Base-by-base conservation (phyloP, 1,140 invertebrate genomes). In the Berghia stephanieae region DNA sequence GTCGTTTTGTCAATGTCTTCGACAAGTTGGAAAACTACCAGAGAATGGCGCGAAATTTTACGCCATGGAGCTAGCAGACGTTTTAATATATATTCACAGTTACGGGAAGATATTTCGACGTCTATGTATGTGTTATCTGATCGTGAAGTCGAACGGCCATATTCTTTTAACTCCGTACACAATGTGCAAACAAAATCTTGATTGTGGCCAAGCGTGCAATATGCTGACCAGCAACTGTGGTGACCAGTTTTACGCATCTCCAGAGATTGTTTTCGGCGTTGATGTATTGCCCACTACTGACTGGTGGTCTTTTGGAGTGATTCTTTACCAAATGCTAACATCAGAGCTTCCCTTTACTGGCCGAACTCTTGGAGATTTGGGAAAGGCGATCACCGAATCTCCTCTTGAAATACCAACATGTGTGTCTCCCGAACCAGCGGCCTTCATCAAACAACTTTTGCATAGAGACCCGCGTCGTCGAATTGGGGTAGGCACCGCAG, bases 211-310 rank as follows among this genome's bases (percentile, higher is more conserved):
- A n/a, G 31, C 72, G 8, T 75, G 72, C 34, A 63, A 75, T 57
- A 60, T 63, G 52, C 38, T 75, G 52, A 40, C 49, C 40, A 75
- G 44, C 38, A 75, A 60, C 55, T 75, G 72, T 63, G 72, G 72
- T n/a, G 72, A 75, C 72, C 72, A 75, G 72, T 75, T 75, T 44
- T 75, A 75, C n/a, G 72, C 72, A 10, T 60, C 72, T 3, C 72
- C 72, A 1, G 72, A 75, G 72, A 27, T 75, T 13, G 72, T 75
- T 4, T 75, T 75, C 49, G 72, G 72, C 36, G 44, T 75, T 2
- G 72, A 75, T 63, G 72, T 75, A 13, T 57, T 63, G 34, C 44
- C 2, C 18, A 27, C 55, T 10, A 40, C 72, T n/a, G 72, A 75
- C 55, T 75, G 72, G 72, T 75, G 72, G 72, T 75, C 72, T 27